Percentiles rank a stretch among this genome's conserved stretches.
phyloP scores from a whole-genome alignment of 92 coral and sea anemone species.

The Micromussa lordhowensis region DNA sequence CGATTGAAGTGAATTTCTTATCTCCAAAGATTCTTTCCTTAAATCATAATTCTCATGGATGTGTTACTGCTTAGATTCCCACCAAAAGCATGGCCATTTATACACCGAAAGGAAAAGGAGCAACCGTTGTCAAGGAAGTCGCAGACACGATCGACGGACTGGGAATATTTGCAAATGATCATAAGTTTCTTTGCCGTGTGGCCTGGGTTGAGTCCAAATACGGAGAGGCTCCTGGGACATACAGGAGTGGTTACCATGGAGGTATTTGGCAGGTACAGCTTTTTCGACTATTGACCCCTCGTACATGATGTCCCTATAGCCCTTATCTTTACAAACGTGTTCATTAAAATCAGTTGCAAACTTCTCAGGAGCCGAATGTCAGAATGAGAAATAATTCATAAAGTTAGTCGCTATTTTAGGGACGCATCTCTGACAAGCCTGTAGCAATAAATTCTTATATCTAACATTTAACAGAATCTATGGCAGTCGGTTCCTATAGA shows the following conservation, averaged over 20 bases:
- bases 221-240: constrained; percentile 61
- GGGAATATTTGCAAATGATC: constrained; percentile 65
- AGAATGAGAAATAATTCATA: no score
- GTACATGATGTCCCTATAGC: neutral
- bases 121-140: constrained; percentile 60
- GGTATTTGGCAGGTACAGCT: constrained; percentile 83
- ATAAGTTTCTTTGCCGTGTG: constrained; percentile 79
- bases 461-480: neutral
- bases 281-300: neutral
- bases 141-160: constrained; percentile 36
- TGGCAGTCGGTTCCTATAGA: neutral
- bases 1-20: no score
- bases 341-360: no score
- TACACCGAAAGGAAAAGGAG: constrained; percentile 57
- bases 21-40: neutral
- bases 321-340: neutral
- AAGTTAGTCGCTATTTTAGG: neutral
- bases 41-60: neutral
- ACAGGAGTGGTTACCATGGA: constrained; percentile 72
- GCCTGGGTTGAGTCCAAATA: constrained; percentile 91
- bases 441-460: neutral
- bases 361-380: no score
- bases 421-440: neutral
- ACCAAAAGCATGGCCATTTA: constrained; percentile 8
- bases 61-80: neutral